Percentiles rank a stretch among this genome's conserved stretches.
These are phyloP conservation scores for Eupristina koningsbergeri DNA, from an alignment of 1,140 invertebrate genomes.

Conservation along the genomic window DNA sequence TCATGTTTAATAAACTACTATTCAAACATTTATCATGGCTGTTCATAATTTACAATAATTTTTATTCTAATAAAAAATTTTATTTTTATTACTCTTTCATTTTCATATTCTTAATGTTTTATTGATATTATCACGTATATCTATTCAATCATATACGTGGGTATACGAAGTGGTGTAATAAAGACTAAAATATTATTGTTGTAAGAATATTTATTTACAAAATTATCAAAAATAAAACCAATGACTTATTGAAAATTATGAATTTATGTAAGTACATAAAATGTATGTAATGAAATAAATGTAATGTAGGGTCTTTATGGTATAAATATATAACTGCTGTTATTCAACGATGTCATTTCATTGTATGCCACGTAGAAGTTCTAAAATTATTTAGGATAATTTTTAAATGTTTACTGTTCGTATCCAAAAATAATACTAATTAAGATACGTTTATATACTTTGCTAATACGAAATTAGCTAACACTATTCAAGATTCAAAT, in stretches of 20 bases:
- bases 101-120: too few species aligned
- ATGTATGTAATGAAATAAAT: background rate
- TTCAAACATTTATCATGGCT: too few species aligned
- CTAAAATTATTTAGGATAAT: background rate
- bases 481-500: too few species aligned
- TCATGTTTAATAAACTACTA: too few species aligned
- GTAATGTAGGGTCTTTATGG: background rate
- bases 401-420: background rate
- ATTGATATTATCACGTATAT: conserved; percentile 27
- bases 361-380: background rate
- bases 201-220: conserved; percentile 45
- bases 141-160: conserved; percentile 32
- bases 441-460: background rate
- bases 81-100: too few species aligned
- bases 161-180: conserved; percentile 41
- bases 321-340: background rate
- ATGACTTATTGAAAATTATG: background rate
- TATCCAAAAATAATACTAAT: background rate
- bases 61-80: too few species aligned
- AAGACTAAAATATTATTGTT: conserved; percentile 40
- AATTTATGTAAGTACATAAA: background rate
- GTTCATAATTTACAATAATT: too few species aligned
- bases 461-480: too few species aligned
- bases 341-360: background rate
- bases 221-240: background rate